Base-by-base conservation (phyloP, 2,888 invertebrate genomes). In the Patella caerulea region DNA sequence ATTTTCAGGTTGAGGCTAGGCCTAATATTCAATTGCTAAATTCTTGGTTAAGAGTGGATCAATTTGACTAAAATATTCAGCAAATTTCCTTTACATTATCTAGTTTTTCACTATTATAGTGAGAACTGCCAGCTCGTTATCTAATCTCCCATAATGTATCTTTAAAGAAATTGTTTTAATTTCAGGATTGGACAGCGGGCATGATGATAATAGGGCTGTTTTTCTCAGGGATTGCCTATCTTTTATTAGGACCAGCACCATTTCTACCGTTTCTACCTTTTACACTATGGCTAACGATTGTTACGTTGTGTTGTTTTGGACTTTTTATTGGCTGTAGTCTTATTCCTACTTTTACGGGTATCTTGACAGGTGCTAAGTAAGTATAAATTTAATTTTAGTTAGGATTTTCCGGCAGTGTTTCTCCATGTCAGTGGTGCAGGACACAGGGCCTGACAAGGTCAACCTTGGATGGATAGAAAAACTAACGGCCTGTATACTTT, bases 301-400 rank as follows among this genome's bases (percentile, higher is more conserved):
- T 86, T 53, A 79, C 85, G 12, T 77, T 86, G 74, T 72, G 78
- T 2, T 3, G 85, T 55, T 56, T 84, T n/a, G 88, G 88, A 0
- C 54, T 86, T 34, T 79, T 76, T 55, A 72, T 86, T 19, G 86
- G 87, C 2, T 82, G 82, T 77, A 74, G 83, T 9, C 70, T 87
- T 4, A 85, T 87, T 11, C 84, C 86, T 52, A 81, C 84, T n/a
- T 82, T 87, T 54, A 86, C 82, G 74, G 84, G 83, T 17, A 71
- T 87, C 29, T 17, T 88, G 14, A 75, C 81, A 11, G 86, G 85
- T 71, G 86, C 88, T 5, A 82, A 81, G 88, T 88, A 82, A 86
- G 87, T 87, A 19, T 55, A 45, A 14, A 12, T 72, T n/a, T 72
- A 11, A 14, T 72, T 45, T 15, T 12, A 12, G n/a, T 45, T 72